Base-by-base conservation (phyloP, 2,113 vertebrate species). In the Gorsachius goisagi region DNA sequence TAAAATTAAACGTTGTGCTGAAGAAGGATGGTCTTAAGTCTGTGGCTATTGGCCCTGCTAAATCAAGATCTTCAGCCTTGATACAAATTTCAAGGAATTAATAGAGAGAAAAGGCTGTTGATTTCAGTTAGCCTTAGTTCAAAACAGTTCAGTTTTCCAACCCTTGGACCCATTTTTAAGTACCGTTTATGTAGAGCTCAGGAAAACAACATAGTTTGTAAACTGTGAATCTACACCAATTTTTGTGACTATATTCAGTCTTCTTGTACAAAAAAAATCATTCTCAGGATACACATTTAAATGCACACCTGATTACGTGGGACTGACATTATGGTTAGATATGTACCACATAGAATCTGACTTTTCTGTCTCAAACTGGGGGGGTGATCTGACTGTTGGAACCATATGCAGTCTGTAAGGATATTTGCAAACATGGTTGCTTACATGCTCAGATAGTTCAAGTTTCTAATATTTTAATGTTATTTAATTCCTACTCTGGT, bases 401-500 rank as follows among this genome's bases (percentile, higher is more conserved):
- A 52, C 27, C 69, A 49, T 53, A 89, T 68, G 66, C 62, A 79
- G 11, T 73, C 22, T 63, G 45, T 21, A 82, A 82, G 12, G 59
- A 26, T 79, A 89, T 79, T 91, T 91, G 41, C 53, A 89, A 95
- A 79, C 45, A 79, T 5, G 26, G 26, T 37, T 78, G 20, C 45
- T 85, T 78, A 60, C 18, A 81, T 30, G 59, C 2, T 52, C 21
- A 24, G 33, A 71, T 44, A 52, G 44, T 66, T 88, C 55, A 90
- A 84, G 30, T 64, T 95, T 93, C 85, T 91, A 76, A 79, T 85
- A 83, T 66, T 90, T 88, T 80, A 88, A 58, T 62, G 10, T 77
- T 63, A 45, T 45, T 80, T 80, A 83, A 73, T 90, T 83, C 64
- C 26, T 80, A 47, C 16, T 81, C n/a, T 80, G 63, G 8, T 71